Conservation (phyloP, 2,797 vertebrate species). For the Trachops cirrhosus region DNA sequence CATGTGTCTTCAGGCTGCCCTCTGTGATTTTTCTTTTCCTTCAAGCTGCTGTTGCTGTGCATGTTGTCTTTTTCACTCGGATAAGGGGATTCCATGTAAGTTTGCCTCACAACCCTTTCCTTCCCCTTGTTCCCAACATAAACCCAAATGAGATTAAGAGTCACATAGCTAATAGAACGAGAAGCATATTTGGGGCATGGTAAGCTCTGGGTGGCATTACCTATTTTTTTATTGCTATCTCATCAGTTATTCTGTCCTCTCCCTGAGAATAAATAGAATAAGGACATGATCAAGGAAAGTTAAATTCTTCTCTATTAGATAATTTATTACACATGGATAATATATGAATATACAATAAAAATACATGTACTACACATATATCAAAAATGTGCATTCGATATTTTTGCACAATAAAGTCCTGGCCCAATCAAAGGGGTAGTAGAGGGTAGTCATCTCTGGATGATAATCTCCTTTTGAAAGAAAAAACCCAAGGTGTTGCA, state of each 20-base stretch:
- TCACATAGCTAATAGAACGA: neutral
- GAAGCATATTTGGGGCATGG: neutral
- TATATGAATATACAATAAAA: neutral
- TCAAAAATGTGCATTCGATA: neutral
- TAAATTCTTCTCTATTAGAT: neutral
- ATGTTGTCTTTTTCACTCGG: neutral
- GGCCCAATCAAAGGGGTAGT: neutral
- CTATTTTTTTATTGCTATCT: neutral
- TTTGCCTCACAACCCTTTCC: neutral
- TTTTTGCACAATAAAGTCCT: neutral
- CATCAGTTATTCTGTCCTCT: neutral
- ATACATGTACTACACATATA: neutral
- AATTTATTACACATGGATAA: neutral
- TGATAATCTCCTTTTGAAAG: neutral
- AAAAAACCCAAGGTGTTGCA: neutral
- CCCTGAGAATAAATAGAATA: neutral
- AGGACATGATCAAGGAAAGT: neutral
- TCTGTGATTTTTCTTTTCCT: neutral
- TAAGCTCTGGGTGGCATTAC: neutral
- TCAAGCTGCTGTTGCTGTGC: neutral
- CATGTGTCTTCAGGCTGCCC: neutral
- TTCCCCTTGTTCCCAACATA: neutral
- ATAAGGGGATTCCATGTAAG: neutral
- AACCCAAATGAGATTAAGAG: neutral
- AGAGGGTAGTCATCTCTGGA: neutral